Base-by-base conservation (phyloP, 2,797 vertebrate genomes). In the Arnoldichthys spilopterus region DNA sequence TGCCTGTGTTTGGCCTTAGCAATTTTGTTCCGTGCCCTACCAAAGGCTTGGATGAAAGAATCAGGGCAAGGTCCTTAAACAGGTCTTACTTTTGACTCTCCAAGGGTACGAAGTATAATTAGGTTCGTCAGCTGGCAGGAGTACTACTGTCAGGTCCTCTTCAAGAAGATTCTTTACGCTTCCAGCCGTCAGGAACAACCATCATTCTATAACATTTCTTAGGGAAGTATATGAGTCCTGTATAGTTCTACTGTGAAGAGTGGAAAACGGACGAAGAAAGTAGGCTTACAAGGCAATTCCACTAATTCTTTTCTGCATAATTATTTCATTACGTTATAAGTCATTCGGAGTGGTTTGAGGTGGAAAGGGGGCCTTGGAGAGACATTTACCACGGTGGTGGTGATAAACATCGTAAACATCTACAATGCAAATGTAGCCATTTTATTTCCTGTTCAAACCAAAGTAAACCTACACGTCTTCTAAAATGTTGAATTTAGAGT, bases 61-160 rank as follows among this genome's bases (percentile, higher is more conserved):
- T 62, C 73, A 80, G 80, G 83, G 20, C 63, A 67, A 26, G 51
- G 26, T 71, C 77, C 47, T 81, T 81, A 24, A 71, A 78, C 64
- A 78, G 72, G 51, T 71, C 77, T 74, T 47, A 62, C 34, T 12
- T 61, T 59, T 73, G 75, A 20, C 32, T 32, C 34, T 71, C 13
- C 34, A 34, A 77, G 40, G 61, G 43, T 32, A 75, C 22, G 32
- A 32, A 56, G 61, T 71, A 69, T 76, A 62, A 76, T 58, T 68
- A 80, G 77, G 67, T 68, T 62, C 54, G 47, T 73, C 26, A 73
- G 69, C 49, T 59, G 45, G 32, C n/a, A 49, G 7, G 16, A 47
- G 47, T n/a, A 22, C 62, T 77, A 72, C 37, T 9, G 68, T 30
- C 37, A 37, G 32, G 22, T 49, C 34, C 9, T 37, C 7, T 53